These are phyloP conservation scores for Tetranychus truncatus DNA, from an alignment of 2,888 invertebrate genomes.

Conservation along the genomic window DNA sequence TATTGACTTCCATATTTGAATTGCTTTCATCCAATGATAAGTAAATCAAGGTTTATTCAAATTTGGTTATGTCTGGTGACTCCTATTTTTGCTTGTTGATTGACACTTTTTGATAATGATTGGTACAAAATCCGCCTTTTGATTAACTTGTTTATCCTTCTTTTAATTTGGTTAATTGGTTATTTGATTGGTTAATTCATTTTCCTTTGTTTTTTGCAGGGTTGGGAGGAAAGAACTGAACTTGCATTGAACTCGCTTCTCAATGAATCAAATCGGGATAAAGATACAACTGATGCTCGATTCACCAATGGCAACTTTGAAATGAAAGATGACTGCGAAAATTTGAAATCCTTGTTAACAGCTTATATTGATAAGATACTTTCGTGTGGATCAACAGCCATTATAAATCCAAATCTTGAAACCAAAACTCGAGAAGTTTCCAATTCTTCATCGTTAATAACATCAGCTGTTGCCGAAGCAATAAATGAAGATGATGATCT, in stretches of 20 bases:
- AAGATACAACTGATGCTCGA: slow-evolving; percentile 31
- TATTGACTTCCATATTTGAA: too few species aligned
- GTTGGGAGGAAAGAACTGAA: slow-evolving; percentile 59
- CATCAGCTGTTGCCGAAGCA: slow-evolving; percentile 8
- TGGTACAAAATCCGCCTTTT: too few species aligned
- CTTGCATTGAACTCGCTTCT: slow-evolving; percentile 39
- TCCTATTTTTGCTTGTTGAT: too few species aligned
- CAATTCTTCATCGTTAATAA: neutral
- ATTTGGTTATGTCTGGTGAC: too few species aligned
- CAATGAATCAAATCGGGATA: neutral
- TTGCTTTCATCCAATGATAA: too few species aligned
- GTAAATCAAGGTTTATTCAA: too few species aligned
- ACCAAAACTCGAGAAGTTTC: neutral
- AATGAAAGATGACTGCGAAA: slow-evolving; percentile 23
- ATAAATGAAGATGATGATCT: slow-evolving; percentile 1
- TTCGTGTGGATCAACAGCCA: neutral
- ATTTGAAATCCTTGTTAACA: slow-evolving; percentile 23
- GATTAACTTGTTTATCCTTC: neutral
- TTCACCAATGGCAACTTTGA: slow-evolving; percentile 22
- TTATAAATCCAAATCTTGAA: neutral
- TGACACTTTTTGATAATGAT: too few species aligned
- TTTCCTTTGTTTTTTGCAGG: slow-evolving; percentile 37
- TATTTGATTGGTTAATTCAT: neutral
- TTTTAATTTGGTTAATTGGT: neutral
- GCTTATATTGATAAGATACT: slow-evolving; percentile 22